Conservation (phyloP, 2,797 vertebrate genomes). For the Emys orbicularis region DNA sequence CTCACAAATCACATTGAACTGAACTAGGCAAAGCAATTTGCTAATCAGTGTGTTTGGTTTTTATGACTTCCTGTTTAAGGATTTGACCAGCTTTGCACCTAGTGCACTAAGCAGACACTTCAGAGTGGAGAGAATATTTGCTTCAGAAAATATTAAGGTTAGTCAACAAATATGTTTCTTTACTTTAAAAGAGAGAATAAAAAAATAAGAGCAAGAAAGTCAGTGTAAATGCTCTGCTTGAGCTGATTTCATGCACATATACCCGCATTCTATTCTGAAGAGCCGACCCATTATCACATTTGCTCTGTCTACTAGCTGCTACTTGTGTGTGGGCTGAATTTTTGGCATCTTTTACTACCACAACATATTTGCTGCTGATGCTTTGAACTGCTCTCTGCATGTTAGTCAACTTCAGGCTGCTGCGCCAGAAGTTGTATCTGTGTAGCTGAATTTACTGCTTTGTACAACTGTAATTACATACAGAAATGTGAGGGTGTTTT, state of each 20-base stretch:
- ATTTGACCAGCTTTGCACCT: not conserved
- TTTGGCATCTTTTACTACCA: not conserved
- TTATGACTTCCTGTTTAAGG: not conserved
- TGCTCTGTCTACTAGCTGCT: not conserved
- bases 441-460: not conserved
- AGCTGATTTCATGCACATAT: not conserved
- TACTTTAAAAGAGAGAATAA: not conserved
- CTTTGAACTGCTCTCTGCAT: not conserved
- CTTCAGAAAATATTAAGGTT: not conserved
- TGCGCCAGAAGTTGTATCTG: not conserved
- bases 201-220: not conserved
- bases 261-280: not conserved
- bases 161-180: not conserved
- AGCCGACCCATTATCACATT: not conserved
- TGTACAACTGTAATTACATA: not conserved
- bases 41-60: not conserved
- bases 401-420: not conserved
- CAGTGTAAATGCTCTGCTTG: not conserved
- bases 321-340: not conserved
- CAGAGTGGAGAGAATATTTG: not conserved
- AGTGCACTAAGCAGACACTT: not conserved
- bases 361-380: not conserved
- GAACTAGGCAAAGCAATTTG: not conserved
- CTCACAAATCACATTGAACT: not conserved
- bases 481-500: not conserved